Percentiles rank a stretch among this genome's conserved stretches.
These are phyloP conservation scores for Periphyllus acericola DNA, from an alignment of 2,888 invertebrate species.

Conservation along the genomic window DNA sequence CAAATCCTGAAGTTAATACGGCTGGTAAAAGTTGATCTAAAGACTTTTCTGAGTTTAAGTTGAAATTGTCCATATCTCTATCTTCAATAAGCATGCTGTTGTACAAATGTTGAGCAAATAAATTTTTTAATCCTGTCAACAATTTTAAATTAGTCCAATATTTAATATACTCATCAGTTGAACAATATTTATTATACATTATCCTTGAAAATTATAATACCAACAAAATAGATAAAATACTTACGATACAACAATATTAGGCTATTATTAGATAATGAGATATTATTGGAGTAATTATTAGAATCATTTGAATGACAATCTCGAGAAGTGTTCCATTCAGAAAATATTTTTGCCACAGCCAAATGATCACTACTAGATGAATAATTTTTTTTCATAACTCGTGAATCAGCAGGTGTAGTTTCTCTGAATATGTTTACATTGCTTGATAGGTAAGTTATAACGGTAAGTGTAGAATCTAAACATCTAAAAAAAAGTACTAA, in stretches of 20 bases:
- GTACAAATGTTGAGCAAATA: slow-evolving; percentile 52
- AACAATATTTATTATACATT: neutral
- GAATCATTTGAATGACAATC: neutral
- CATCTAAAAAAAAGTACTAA: slow-evolving; percentile 68
- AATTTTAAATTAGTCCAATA: neutral
- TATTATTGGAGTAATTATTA: neutral
- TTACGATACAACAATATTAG: slow-evolving; percentile 39
- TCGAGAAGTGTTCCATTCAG: slow-evolving; percentile 69
- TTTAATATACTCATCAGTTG: neutral
- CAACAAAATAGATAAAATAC: neutral
- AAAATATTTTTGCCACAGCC: slow-evolving; percentile 71
- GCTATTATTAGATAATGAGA: slow-evolving; percentile 35
- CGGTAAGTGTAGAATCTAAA: slow-evolving; percentile 69
- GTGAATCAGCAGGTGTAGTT: slow-evolving; percentile 70
- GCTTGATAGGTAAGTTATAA: slow-evolving; percentile 69
- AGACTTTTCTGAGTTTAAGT: slow-evolving; percentile 31
- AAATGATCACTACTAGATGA: slow-evolving; percentile 74
- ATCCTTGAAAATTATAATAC: neutral
- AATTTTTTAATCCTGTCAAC: slow-evolving; percentile 38
- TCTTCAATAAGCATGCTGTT: slow-evolving; percentile 57
- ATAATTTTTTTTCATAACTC: slow-evolving; percentile 70
- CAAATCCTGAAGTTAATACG: slow-evolving; percentile 52
- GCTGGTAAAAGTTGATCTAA: slow-evolving; percentile 47
- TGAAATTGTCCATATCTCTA: neutral
- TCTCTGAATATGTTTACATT: slow-evolving; percentile 71